These are phyloP conservation scores for Imbricaverruca yamaguchii DNA, from an alignment of 2,888 invertebrate species.

Conservation along the genomic window DNA sequence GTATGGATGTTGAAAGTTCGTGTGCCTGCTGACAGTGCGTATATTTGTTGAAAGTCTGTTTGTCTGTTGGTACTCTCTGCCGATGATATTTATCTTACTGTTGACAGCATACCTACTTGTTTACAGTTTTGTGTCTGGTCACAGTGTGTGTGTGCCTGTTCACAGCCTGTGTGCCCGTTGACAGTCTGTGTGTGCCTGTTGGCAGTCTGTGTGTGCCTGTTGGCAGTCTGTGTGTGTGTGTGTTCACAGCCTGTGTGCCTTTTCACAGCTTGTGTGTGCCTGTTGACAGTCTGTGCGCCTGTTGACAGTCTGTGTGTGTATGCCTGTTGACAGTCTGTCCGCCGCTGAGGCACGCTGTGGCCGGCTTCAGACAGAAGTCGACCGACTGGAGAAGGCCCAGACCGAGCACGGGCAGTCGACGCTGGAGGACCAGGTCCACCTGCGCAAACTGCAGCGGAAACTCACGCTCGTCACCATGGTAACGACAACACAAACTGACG, in stretches of 20 bases:
- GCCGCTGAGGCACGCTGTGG: background rate
- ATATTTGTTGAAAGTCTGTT: too few species aligned
- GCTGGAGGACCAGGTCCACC: conserved; percentile 37
- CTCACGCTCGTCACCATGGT: conserved; percentile 6
- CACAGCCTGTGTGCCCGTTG: too few species aligned
- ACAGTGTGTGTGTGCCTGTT: background rate
- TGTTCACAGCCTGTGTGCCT: background rate
- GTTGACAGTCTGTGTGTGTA: background rate
- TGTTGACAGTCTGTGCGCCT: background rate
- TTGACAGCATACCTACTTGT: background rate
- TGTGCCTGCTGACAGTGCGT: background rate
- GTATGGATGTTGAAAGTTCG: background rate
- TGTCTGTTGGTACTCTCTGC: too few species aligned
- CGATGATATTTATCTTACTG: too few species aligned
- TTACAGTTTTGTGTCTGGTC: background rate
- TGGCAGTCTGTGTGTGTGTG: background rate
- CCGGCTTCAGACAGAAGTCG: background rate
- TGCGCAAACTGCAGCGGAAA: conserved; percentile 36
- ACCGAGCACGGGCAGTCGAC: background rate
- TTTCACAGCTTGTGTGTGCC: background rate
- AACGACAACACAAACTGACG: too few species aligned
- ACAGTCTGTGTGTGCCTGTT: too few species aligned
- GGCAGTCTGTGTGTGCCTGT: background rate
- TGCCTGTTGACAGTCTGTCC: background rate
- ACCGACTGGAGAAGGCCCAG: background rate